Base-by-base conservation (phyloP, 30 jellyfish, hydroid and myxozoan species). In the Cassiopea xamachana region DNA sequence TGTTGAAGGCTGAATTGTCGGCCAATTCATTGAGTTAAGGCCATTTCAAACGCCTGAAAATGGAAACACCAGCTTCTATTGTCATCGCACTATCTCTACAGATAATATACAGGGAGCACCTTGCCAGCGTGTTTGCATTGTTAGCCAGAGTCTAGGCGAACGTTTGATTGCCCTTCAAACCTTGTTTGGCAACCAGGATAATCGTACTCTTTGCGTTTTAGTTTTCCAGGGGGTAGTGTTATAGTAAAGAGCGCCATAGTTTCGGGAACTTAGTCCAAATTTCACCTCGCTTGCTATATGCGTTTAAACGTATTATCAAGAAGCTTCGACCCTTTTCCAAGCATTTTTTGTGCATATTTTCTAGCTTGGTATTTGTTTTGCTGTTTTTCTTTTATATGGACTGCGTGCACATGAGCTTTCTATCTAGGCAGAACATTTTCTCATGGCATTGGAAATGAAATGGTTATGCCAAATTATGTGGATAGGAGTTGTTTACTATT, bases 171-270 rank as follows among this genome's bases (percentile, higher is more conserved):
- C 39, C 80, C 80, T 18, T 19, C 50, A 17, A 19, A 71, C 80
- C 80, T 1, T 71, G 80, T 71, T n/a, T 71, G 10, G 80, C n/a
- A 15, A 71, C 50, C 15, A 5, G 15, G 4, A 51, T 19, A 71
- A 12, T 71, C 27, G 27, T 71, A 10, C 80, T 2, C 58, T 71
- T 19, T 71, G 80, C 51, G 15, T 39, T 6, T 1, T 55, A 16
- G 55, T 19, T 71, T 19, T 71, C 51, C 80, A 71, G 80, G 80
- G 80, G 80, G 80, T n/a, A 16, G 6, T 39, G 80, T 12, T 71
- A 27, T 27, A 27, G 39, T 27, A 27, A 27, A 27, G 39, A 27
- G 39, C 39, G 39, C 39, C 39, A 27, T 27, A 27, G 39, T 27
- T 27, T 27, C 39, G 39, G 39, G 39, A 27, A 27, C 39, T 27